Base-by-base conservation (phyloP, 2,113 vertebrate genomes). In the Gymnarchus niloticus region DNA sequence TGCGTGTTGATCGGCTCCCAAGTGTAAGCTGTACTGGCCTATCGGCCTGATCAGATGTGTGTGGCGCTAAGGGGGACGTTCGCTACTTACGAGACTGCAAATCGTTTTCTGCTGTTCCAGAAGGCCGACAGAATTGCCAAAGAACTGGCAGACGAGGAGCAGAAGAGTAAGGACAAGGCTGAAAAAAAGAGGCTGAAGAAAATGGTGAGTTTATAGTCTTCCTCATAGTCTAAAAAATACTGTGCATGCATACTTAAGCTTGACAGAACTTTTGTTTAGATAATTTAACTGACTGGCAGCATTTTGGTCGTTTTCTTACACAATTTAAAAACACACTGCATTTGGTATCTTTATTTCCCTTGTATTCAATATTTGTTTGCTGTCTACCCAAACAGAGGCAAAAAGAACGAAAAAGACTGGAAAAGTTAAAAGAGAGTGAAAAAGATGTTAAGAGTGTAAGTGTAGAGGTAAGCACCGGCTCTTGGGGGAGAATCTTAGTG, bases 181-280 rank as follows among this genome's bases (percentile, higher is more conserved):
- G 88, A 92, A 46, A 93, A 86, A 86, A 94, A 94, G 87, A 94
- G 92, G 81, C 90, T 87, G 54, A 95, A 95, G 78, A 95, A 94
- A 89, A 86, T 92, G 92, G 95, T 95, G 2, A 87, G 89, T 84
- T n/a, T n/a, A n/a, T n/a, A n/a, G 12, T 3, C 65, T 41, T 73
- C 41, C 33, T 17, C 65, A 0, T 69, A 17, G 12, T 73, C 33
- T 73, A 19, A 69, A 65, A 37, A 12, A 5, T 17, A 73, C 28
- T 37, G 14, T 5, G 0, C 61, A 37, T 69, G 14, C 61, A 17
- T 33, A 19, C 6, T 73, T 28, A 65, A 10, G 33, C 41, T 41
- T 73, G 17, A 37, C 1, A 6, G 9, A 37, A 37, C 3, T n/a
- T n/a, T n/a, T n/a, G n/a, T n/a, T n/a, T 3, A 57, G 37, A 37